Evolutionary conservation across 2,888 invertebrate genomes (phyloP), one percentile per base, ranked within the genome.

Genomic region (Cistogaster globosa): DNA sequence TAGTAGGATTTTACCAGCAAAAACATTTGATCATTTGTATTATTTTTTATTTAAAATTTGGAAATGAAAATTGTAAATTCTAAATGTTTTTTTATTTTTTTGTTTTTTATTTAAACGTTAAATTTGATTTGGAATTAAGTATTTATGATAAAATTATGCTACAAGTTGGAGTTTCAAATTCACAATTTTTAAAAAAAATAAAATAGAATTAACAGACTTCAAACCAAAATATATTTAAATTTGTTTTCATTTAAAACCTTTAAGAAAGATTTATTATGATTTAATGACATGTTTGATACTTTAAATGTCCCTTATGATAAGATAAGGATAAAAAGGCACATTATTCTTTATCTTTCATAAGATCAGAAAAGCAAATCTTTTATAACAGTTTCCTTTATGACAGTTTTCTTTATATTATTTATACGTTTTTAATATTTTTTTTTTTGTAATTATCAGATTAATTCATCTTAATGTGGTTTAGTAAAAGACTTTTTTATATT

Each of bases 281-380:
- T 32, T 32, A 5, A 32, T 32, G 32, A 32, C 2, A 32, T 32
- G 8, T 32, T 6, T 42, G 1, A 11, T 42, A 42, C 2, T 14
- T 42, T 3, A 42, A 42, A 42, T 12, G 14, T 7, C 0, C 12
- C 14, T 14, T 42, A 42, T 11, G 32, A 32, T 32, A 5, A 32
- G 6, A 32, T 32, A 32, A 32, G 2, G 8, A 32, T 32, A 32
- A 51, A 60, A 22, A 65, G 58, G 42, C 60, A 63, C 53, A 76
- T 71, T 71, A 82, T 69, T 65, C 62, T 76, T 65, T 82, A 76
- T 60, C 76, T 71, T 69, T 71, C 77, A 77, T 71, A 76, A 26
- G 26, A 4, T 26, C 26, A 26, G 26, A 26, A 26, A 71, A 0
- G 2, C 1, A 42, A 32, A 32, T 32, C 6, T 7, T 32, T 32